Evolutionary conservation across 2,797 vertebrate genomes (phyloP), one percentile per base, ranked within the genome.

Genomic region (Cephalopachus bancanus): DNA sequence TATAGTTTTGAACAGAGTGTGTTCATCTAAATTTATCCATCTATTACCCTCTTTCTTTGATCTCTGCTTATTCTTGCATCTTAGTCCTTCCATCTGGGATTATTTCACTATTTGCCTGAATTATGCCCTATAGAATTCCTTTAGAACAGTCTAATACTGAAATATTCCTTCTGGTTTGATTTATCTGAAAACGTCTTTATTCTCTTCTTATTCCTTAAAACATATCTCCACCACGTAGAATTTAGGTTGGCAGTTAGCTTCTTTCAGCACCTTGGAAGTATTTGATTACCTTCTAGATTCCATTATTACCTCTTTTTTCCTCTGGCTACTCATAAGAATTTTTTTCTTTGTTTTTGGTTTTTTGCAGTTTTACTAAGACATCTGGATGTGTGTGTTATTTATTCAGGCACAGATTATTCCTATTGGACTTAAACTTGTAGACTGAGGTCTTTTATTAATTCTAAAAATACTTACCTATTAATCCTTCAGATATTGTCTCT

Each of bases 101-200:
- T 59, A 2, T 72, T 72, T 78, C 33, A 14, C 10, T 78, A 37
- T 78, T 62, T 37, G 10, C 79, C 37, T 67, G 37, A 37, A 37
- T 37, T 37, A 37, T 37, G 37, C 37, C 37, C 37, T 37, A 11
- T 22, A 75, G 44, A 81, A 81, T 51, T 60, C 53, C 53, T 30
- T 81, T 65, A 44, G 3, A 30, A 37, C 12, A n/a, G 16, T 55
- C 51, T 65, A 64, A 71, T 71, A 71, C 37, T 49, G 19, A 5
- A 83, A 91, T 83, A 87, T 76, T 62, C n/a, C 10, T 92, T 57
- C 80, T 81, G 75, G 15, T 49, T 88, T 93, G 89, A 78, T 65
- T 91, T 83, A 78, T 78, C 14, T 84, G 55, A 78, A 81, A 78
- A 83, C 83, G 37, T 37, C 37, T 37, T 37, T 37, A 37, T 37